phyloP scores from a whole-genome alignment of 2,113 vertebrate genomes.

The Genyomyrus donnyi region DNA sequence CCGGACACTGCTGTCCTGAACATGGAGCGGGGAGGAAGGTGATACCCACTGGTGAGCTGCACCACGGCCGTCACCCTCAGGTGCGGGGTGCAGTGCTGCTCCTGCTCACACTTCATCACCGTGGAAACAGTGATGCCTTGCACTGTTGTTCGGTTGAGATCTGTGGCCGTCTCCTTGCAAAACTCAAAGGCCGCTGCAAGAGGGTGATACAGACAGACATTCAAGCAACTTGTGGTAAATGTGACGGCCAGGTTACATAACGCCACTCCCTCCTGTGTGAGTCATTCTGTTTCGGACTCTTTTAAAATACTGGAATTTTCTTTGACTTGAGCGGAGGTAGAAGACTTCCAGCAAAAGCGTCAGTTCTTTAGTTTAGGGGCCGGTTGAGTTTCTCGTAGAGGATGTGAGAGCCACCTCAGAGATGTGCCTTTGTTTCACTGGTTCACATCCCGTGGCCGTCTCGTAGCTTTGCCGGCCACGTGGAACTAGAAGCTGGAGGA shows the following conservation, averaged over 20 bases:
- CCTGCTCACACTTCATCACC: constrained; percentile 63
- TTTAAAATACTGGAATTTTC: not conserved
- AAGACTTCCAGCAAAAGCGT: not conserved
- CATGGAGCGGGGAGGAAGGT: not conserved
- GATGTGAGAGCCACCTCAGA: not conserved
- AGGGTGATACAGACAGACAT: not conserved
- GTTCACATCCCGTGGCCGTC: not conserved
- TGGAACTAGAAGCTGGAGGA: not conserved
- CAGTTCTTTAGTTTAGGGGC: not conserved
- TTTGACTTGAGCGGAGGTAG: not conserved
- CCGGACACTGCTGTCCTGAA: not conserved
- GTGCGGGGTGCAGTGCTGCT: constrained; percentile 59
- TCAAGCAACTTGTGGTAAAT: not conserved
- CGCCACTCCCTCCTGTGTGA: not conserved
- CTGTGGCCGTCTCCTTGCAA: constrained; percentile 46
- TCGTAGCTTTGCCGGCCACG: not conserved
- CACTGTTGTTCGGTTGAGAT: constrained; percentile 48
- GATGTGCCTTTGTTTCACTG: not conserved
- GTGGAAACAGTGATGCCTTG: constrained; percentile 65
- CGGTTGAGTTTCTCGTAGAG: not conserved
- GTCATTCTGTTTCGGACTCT: not conserved
- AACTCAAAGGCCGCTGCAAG: constrained; percentile 36
- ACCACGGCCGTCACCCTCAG: constrained; percentile 57
- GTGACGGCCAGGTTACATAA: not conserved
- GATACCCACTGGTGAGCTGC: constrained; percentile 57